Base-by-base conservation (phyloP, 1,140 invertebrate species). In the Aporrectodea caliginosa region DNA sequence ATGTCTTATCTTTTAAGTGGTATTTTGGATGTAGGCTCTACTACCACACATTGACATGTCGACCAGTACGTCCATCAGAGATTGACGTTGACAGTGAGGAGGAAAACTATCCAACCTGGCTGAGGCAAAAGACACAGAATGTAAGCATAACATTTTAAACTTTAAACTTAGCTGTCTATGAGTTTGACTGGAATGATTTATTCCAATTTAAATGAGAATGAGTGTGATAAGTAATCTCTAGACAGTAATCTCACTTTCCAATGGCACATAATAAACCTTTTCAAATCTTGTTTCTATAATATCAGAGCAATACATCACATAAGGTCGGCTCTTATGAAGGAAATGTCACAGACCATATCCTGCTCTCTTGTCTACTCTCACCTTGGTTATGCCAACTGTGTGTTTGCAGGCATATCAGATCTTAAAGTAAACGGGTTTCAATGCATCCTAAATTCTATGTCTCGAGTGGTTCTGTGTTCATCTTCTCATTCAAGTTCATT, bases 51-150 rank as follows among this genome's bases (percentile, higher is more conserved):
- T 93, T 93, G 30, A 97, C 95, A 0, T 97, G 95, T 87, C 90
- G 97, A 68, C 95, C 96, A 0, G 94, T 98, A 75, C 93, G 94
- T 88, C 95, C 96, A 33, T 95, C 97, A 87, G 96, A 98, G 88
- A 91, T 98, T 86, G 95, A 97, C 85, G 91, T 93, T 27, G 96
- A 98, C 89, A 96, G 94, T 0, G 96, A 98, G 86, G 95, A 93
- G 77, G 96, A 98, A 88, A 95, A 94, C 58, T 95, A 97, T 89
- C 95, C 96, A 0, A 91, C 94, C 82, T 98, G 96, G 97, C 89
- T 98, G 43, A 92, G 94, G 85, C 93, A 94, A 78, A 98, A 98
- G 88, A 98, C 96, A 12, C 85, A 88, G 75, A 84, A 87, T 82
- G 88, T 89, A 83, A 84, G 85, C 77, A n/a, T 69, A 77, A 22